phyloP scores from a whole-genome alignment of 2,888 invertebrate species.

The Cryptocephalus moraei region DNA sequence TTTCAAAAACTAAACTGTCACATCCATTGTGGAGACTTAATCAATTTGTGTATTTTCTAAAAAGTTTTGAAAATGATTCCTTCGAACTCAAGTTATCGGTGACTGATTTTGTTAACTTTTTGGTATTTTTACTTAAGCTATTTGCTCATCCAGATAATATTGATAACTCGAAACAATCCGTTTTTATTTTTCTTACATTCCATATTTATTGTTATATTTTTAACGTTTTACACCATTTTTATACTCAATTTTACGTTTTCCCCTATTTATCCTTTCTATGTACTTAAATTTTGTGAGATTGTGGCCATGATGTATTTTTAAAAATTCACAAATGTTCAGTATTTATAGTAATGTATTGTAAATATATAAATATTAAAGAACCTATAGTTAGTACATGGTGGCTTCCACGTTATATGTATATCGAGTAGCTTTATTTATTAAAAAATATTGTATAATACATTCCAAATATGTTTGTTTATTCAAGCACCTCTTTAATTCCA shows the following conservation, averaged over 20 bases:
- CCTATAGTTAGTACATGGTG: constrained; percentile 14
- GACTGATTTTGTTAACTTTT: too few relatives aligned
- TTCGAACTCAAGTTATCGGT: too few relatives aligned
- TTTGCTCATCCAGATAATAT: too few relatives aligned
- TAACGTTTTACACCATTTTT: not conserved
- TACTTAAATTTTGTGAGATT: constrained; percentile 4
- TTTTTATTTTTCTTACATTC: not conserved
- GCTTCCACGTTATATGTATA: constrained; percentile 23
- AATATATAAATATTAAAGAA: constrained; percentile 21
- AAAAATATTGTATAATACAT: constrained; percentile 24
- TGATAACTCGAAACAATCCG: not conserved
- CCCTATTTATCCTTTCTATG: not conserved
- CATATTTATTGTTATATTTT: not conserved
- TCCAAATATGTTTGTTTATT: constrained; percentile 20
- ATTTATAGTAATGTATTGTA: constrained; percentile 25
- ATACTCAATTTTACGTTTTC: not conserved
- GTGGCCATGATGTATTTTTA: constrained; percentile 29
- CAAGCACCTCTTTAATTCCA: too few relatives aligned
- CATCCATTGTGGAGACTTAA: too few relatives aligned
- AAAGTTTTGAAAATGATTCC: too few relatives aligned
- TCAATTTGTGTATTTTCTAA: too few relatives aligned
- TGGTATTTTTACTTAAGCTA: too few relatives aligned
- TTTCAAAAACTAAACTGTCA: too few relatives aligned
- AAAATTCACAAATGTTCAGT: constrained; percentile 28
- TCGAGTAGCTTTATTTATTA: constrained; percentile 26